Percentiles rank a stretch among this genome's conserved stretches.
These are phyloP conservation scores for Hypotaenidia okinawae DNA, from an alignment of 2,797 vertebrate genomes.

Conservation along the genomic window DNA sequence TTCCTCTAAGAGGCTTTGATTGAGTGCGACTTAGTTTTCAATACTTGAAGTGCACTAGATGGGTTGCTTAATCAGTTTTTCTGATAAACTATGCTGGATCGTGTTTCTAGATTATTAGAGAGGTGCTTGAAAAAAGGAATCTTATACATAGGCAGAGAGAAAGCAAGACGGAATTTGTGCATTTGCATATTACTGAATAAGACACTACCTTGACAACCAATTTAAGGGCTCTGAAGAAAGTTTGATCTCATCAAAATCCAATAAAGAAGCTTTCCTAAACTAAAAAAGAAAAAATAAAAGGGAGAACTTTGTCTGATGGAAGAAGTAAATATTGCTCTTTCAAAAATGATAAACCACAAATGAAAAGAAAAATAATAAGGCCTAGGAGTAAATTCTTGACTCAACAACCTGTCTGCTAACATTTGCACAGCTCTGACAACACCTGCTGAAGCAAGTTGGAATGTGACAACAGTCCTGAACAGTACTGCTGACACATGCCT, in stretches of 20 bases:
- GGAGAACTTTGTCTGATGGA: neutral
- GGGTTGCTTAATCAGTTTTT: slow-evolving; percentile 2
- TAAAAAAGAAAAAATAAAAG: neutral
- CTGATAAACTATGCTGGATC: neutral
- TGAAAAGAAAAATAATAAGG: neutral
- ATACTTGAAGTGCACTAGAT: neutral
- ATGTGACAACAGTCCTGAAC: neutral
- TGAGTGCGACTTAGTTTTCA: neutral
- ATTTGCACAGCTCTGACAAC: neutral
- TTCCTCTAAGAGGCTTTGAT: neutral
- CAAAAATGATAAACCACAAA: neutral
- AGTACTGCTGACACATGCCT: neutral
- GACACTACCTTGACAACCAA: neutral
- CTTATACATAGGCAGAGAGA: neutral
- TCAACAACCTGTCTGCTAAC: neutral
- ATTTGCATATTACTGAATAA: slow-evolving; percentile 3
- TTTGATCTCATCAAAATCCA: neutral
- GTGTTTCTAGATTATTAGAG: neutral
- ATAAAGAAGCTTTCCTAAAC: neutral
- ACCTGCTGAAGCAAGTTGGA: neutral
- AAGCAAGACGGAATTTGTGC: neutral
- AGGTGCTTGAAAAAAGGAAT: neutral
- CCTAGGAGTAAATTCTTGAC: neutral
- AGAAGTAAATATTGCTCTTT: neutral
- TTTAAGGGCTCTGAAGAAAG: neutral